Evolutionary conservation across 2,797 vertebrate genomes (phyloP).

Genomic region (Borostomias antarcticus): DNA sequence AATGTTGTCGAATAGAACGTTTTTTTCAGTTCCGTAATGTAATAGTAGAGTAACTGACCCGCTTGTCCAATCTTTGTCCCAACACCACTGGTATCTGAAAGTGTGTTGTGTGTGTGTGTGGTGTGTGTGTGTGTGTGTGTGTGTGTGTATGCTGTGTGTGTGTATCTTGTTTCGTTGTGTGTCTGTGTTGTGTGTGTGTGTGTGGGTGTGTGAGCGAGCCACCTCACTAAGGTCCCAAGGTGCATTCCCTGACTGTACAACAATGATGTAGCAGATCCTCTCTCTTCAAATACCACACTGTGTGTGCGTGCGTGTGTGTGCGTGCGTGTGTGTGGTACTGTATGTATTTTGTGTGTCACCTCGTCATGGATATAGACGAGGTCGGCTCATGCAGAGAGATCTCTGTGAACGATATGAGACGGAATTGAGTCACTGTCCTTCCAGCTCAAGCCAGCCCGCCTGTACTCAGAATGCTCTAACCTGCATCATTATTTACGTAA

Average conservation of each 20-base stretch:
- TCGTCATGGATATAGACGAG: background rate
- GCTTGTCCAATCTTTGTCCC: background rate
- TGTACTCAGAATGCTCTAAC: conserved; percentile 2
- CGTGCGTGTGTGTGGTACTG: background rate
- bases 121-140: conserved; percentile 30
- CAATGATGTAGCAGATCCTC: no score
- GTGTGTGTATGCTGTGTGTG: conserved; percentile 21
- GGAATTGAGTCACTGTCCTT: no score
- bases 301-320: background rate
- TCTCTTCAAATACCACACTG: no score
- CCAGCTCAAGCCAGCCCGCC: background rate
- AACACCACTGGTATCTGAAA: no score
- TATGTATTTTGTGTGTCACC: no score
- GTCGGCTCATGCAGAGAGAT: background rate
- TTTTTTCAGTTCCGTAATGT: no score
- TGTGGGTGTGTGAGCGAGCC: conserved; percentile 5
- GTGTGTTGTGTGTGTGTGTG: no score
- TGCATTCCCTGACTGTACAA: background rate
- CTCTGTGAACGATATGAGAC: background rate
- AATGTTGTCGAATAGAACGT: background rate
- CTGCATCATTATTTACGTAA: conserved; percentile 62
- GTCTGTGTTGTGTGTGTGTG: conserved; percentile 29
- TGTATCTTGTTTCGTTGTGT: no score
- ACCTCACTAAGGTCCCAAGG: background rate
- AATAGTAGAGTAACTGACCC: background rate